Percentiles rank a stretch among this genome's conserved stretches.
Conservation (phyloP, 2,888 invertebrate species). For the Acronicta psi region DNA sequence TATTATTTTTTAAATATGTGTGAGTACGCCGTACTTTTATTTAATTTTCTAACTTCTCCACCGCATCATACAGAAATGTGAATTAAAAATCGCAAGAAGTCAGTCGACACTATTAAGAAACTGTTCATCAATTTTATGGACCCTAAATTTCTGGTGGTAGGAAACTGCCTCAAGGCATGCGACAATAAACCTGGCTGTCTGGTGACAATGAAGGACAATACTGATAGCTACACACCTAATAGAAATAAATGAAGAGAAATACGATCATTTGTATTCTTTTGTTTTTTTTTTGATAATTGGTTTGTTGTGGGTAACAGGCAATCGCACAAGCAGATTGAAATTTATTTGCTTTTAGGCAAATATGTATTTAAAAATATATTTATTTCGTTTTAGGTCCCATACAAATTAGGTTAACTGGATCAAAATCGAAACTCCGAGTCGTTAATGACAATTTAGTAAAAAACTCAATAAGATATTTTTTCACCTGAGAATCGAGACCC, state of each 20-base stretch:
- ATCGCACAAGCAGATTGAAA: too few relatives aligned
- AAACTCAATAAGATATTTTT: too few relatives aligned
- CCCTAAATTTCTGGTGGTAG: conserved; percentile 83
- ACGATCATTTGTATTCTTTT: conserved; percentile 29
- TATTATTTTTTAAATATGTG: too few relatives aligned
- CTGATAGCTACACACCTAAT: conserved; percentile 67
- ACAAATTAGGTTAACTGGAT: too few relatives aligned
- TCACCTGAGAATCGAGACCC: too few relatives aligned
- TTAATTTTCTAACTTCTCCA: too few relatives aligned
- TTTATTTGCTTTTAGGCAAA: too few relatives aligned
- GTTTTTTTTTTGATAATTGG: conserved; percentile 30
- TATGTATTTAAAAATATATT: too few relatives aligned
- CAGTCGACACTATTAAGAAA: conserved; percentile 79
- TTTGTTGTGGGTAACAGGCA: conserved; percentile 6
- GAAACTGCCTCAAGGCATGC: conserved; percentile 83
- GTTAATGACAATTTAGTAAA: too few relatives aligned
- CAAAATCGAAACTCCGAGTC: too few relatives aligned
- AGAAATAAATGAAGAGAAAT: conserved; percentile 64
- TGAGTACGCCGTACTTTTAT: too few relatives aligned
- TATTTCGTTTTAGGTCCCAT: too few relatives aligned
- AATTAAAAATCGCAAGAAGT: conserved; percentile 66
- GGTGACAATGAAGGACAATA: conserved; percentile 79
- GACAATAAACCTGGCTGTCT: conserved; percentile 78
- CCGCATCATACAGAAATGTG: conserved; percentile 50
- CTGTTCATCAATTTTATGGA: conserved; percentile 86